Evolutionary conservation across 2,797 vertebrate genomes (phyloP), one percentile per base, ranked within the genome.

Genomic region (Psittacula echo): DNA sequence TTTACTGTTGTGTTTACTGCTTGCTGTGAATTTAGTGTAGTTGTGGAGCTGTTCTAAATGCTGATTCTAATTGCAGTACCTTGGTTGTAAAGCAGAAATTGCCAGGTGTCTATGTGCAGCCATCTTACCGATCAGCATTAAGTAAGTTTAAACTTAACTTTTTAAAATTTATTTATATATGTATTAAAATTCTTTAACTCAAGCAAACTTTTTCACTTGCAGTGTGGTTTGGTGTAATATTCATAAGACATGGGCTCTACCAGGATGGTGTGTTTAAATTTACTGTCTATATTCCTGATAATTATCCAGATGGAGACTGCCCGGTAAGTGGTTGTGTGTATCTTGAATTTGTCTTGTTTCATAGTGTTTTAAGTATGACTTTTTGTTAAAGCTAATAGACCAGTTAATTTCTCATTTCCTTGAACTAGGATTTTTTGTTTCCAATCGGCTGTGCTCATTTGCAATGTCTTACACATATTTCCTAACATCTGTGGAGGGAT

Each of bases 171-270:
- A 58, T 45, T 5, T 11, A 4, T 11, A 2, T n/a, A 1, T 22
- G 47, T 30, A 62, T 65, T n/a, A 5, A 42, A 66, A 13, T 67
- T 82, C 66, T 87, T 88, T 75, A 16, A 76, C 71, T 96, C 76
- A 87, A 72, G 42, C 44, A 48, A 54, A 30, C 74, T 88, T 79
- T 94, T 65, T 94, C 14, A 17, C 81, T 89, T 92, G 18, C 96
- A 99, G 99, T 99, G 99, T 99, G 99, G 99, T 99, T 99, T 97
- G 99, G 99, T 47, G 99, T 99, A 78, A 99, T 99, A 97, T 99
- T 99, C 97, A 99, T 99, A 96, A 98, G 99, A 87, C 98, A 99
- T 54, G 99, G 99, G 85, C 98, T 99, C 58, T 99, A 99, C 97
- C 99, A 99, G 96, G 99, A 99, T 64, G 99, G 99, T 4, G 99